Evolutionary conservation across 2,113 vertebrate species (phyloP).

Genomic region (Megatriorchis doriae): DNA sequence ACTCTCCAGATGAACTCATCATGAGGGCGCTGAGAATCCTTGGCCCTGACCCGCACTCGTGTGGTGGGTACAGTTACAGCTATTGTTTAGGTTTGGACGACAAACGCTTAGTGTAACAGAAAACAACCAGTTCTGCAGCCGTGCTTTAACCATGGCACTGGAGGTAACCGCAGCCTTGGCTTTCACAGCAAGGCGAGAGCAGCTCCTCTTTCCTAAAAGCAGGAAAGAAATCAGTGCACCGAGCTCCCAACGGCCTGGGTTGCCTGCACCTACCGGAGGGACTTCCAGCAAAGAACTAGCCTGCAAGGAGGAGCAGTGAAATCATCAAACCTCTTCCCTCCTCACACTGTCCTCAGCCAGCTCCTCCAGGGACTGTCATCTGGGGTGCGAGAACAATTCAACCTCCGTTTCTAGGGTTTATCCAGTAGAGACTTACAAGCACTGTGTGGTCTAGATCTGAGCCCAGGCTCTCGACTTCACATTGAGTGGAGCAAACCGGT

Average conservation of each 20-base stretch:
- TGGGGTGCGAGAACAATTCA: neutral
- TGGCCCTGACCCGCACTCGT: neutral
- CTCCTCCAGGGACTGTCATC: neutral
- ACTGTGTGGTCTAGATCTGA: constrained; percentile 49
- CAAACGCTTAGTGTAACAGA: neutral
- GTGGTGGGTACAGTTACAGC: neutral
- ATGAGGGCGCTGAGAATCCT: neutral
- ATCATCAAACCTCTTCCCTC: neutral
- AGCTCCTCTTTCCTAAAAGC: neutral
- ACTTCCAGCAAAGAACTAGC: neutral
- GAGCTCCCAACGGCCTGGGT: neutral
- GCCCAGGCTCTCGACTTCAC: neutral
- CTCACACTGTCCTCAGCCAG: neutral
- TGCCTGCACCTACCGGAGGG: neutral
- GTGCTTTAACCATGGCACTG: neutral
- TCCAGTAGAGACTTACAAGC: neutral
- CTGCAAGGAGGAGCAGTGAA: neutral
- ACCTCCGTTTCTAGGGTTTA: neutral
- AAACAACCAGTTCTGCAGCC: neutral
- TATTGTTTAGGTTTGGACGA: neutral
- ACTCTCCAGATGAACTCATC: neutral
- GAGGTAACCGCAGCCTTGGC: neutral
- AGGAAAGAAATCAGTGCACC: neutral
- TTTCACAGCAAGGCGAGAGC: neutral
- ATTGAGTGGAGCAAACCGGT: neutral